These are phyloP conservation scores for Manduca sexta DNA, from an alignment of 1,140 invertebrate genomes.

Conservation along the genomic window DNA sequence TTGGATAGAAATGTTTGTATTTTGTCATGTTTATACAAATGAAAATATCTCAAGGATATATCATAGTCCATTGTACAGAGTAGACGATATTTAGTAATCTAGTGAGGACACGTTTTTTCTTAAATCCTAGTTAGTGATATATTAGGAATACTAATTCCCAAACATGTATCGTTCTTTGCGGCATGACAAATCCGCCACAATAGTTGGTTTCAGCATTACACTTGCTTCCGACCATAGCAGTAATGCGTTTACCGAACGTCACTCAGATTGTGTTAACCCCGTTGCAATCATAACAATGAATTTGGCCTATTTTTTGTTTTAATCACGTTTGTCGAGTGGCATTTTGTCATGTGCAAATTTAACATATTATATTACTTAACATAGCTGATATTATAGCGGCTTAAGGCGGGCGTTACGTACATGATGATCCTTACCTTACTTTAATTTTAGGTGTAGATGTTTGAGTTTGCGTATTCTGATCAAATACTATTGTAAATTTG, in stretches of 20 bases:
- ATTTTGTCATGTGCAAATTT: conserved; percentile 48
- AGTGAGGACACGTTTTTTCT: conserved; percentile 55
- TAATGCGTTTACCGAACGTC: conserved; percentile 9
- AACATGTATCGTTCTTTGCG: conserved; percentile 49
- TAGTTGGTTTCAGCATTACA: conserved; percentile 5
- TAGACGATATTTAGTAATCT: conserved; percentile 62
- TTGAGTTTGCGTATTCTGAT: conserved; percentile 67
- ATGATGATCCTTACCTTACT: conserved; percentile 53
- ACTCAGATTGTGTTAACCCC: conserved; percentile 53
- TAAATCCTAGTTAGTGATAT: conserved; percentile 63
- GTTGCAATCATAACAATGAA: conserved; percentile 58
- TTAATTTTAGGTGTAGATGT: conserved; percentile 60
- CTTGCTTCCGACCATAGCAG: too few species aligned
- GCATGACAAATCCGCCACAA: conserved; percentile 45
- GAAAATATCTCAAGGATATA: conserved; percentile 67
- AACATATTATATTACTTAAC: conserved; percentile 59
- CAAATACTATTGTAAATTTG: conserved; percentile 69
- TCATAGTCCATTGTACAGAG: conserved; percentile 70
- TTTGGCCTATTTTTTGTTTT: conserved; percentile 59
- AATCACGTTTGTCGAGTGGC: conserved; percentile 33
- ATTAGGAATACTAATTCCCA: conserved; percentile 57
- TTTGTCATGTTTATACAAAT: conserved; percentile 71
- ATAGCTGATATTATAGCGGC: conserved; percentile 67
- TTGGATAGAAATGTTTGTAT: conserved; percentile 67
- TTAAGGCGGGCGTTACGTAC: conserved; percentile 61